These are phyloP conservation scores for Andricus grossulariae DNA, from an alignment of 1,140 invertebrate genomes.

Conservation along the genomic window DNA sequence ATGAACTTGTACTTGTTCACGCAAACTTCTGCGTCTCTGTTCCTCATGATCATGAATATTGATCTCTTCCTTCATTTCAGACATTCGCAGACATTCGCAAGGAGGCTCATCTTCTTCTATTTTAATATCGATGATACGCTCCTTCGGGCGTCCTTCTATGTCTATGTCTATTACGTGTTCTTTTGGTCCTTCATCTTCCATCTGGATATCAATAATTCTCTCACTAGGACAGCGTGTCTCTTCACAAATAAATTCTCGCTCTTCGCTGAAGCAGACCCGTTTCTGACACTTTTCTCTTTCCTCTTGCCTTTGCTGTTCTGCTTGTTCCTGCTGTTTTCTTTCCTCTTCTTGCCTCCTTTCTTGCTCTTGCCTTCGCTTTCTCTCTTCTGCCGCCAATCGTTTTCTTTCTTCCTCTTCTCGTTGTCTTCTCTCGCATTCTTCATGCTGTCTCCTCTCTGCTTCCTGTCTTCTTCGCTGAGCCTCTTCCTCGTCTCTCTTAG, in stretches of 20 bases:
- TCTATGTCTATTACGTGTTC: constrained; percentile 50
- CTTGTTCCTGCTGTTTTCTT: constrained; percentile 52
- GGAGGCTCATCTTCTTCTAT: constrained; percentile 51
- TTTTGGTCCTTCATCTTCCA: constrained; percentile 45
- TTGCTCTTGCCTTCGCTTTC: constrained; percentile 51
- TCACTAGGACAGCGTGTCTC: constrained; percentile 50
- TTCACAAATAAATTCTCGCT: constrained; percentile 43
- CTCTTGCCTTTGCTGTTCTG: constrained; percentile 50
- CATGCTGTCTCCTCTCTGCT: constrained; percentile 56
- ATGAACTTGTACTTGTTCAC: constrained; percentile 72
- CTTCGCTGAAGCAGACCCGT: constrained; percentile 55
- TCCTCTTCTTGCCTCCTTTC: constrained; percentile 53
- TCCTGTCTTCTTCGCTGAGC: constrained; percentile 58
- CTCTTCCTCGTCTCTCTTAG: constrained; percentile 63
- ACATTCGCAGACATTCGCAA: constrained; percentile 53
- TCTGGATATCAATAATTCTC: constrained; percentile 55
- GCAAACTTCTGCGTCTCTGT: constrained; percentile 62
- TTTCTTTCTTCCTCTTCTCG: constrained; percentile 58
- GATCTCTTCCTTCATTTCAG: constrained; percentile 55
- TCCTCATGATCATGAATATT: constrained; percentile 60
- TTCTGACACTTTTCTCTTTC: constrained; percentile 58
- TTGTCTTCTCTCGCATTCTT: constrained; percentile 57
- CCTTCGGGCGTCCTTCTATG: constrained; percentile 50
- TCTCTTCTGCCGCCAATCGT: constrained; percentile 55
- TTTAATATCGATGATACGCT: constrained; percentile 57